These are phyloP conservation scores for Gastrophysa polygoni DNA, from an alignment of 2,888 invertebrate species.

Conservation along the genomic window DNA sequence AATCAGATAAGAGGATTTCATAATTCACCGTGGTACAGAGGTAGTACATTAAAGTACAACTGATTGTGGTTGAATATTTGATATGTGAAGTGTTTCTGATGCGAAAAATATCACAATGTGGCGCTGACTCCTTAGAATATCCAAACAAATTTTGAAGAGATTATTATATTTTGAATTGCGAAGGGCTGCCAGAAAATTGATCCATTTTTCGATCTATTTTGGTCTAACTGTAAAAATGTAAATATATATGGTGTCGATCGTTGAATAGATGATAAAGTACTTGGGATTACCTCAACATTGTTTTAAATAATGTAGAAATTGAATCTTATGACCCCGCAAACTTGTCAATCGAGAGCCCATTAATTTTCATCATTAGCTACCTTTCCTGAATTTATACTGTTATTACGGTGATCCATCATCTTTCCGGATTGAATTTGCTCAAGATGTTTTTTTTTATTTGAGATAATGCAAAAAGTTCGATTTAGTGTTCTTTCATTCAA, in stretches of 20 bases:
- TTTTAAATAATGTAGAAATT: slow-evolving; percentile 34
- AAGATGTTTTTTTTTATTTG: slow-evolving; percentile 33
- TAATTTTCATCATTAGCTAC: slow-evolving; percentile 1
- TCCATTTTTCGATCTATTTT: neutral
- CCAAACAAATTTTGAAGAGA: neutral
- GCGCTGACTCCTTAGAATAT: too few relatives aligned
- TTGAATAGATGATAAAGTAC: slow-evolving; percentile 17
- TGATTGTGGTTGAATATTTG: neutral
- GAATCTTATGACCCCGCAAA: slow-evolving; percentile 14
- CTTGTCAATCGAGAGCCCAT: slow-evolving; percentile 11
- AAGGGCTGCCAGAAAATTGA: neutral
- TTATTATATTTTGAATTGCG: too few relatives aligned
- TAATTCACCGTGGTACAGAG: neutral
- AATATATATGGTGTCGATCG: slow-evolving; percentile 35
- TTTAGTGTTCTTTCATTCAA: neutral
- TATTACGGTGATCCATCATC: neutral
- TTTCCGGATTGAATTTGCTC: slow-evolving; percentile 31
- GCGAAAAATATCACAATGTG: too few relatives aligned
- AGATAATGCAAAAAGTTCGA: slow-evolving; percentile 32
- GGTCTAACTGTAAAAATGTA: slow-evolving; percentile 13
- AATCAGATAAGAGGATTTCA: slow-evolving; percentile 3
- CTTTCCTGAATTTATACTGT: neutral
- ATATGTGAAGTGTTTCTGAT: too few relatives aligned
- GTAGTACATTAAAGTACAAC: slow-evolving; percentile 1
- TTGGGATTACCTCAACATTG: slow-evolving; percentile 27